Evolutionary conservation across 1,140 invertebrate genomes (phyloP), one percentile per base, ranked within the genome.

Genomic region (Bombus affinis): DNA sequence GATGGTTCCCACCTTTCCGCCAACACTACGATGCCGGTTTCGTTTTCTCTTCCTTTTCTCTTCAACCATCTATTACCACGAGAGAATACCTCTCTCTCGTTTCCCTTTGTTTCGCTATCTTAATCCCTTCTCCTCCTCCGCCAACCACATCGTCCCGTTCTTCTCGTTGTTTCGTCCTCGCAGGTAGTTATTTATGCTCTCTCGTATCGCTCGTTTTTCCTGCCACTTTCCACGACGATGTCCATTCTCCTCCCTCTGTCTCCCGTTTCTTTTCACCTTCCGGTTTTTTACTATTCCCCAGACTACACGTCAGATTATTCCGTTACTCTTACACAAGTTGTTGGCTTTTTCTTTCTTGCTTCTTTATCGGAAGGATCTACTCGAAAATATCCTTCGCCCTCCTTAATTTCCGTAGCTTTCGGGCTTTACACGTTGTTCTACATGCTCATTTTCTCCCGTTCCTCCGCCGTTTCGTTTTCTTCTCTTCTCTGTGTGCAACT

Each of bases 61-160:
- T 15, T 35, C n/a, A 62, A 62, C 59, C 59, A 62, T 35, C n/a
- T 32, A 13, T 18, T 32, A 65, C 32, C 62, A 65, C 22, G 6
- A 47, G n/a, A 32, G 72, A 73, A 32, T 57, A 53, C 6, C 0
- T 44, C 42, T 65, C 37, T 68, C 37, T 68, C 66, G 37, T 35
- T 70, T 57, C 22, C 44, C 75, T 42, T 66, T 32, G 47, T 57
- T 32, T 81, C 59, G 13, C 62, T 84, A 76, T 62, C 73, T 65
- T 77, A 76, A 84, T 78, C 35, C 39, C 39, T 35, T 39, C 44
- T 53, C 35, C 37, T 32, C 62, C 25, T 10, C 76, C 22, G 57
- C 3, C 12, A 44, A 39, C 35, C 37, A 15, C 28, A 53, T 32
- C n/a, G 3, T 76, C 42, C 65, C 32, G 18, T 28, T 71, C 15